phyloP scores from a whole-genome alignment of 2,113 vertebrate species.

The Toxotes chatareus region DNA sequence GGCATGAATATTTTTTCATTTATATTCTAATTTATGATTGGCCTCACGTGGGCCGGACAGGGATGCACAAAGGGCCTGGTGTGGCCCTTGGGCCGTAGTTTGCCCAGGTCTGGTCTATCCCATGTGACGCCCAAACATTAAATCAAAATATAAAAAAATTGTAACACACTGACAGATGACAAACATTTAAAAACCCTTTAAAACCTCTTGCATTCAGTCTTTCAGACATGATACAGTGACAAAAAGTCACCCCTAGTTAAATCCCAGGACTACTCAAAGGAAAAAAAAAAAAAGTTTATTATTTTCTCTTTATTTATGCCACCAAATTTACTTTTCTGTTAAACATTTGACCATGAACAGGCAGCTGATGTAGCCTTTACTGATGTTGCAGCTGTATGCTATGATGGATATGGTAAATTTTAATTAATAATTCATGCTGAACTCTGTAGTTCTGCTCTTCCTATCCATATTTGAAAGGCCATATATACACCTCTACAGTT shows the following conservation, averaged over 20 bases:
- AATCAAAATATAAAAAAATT: background rate
- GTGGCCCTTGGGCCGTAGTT: too few relatives aligned
- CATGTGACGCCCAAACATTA: background rate
- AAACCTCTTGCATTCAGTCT: too few relatives aligned
- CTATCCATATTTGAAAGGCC: background rate
- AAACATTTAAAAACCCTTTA: background rate
- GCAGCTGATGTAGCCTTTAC: background rate
- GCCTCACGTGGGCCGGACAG: too few relatives aligned
- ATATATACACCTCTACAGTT: too few relatives aligned
- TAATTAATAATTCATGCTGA: background rate
- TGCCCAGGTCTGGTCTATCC: too few relatives aligned
- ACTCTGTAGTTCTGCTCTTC: background rate
- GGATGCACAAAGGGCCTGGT: too few relatives aligned
- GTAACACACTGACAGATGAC: background rate
- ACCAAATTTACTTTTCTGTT: background rate
- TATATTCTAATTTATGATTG: too few relatives aligned
- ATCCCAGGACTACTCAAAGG: too few relatives aligned
- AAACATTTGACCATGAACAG: background rate
- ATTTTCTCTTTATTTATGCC: background rate
- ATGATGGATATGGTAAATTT: too few relatives aligned
- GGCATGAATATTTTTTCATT: too few relatives aligned
- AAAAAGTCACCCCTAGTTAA: background rate
- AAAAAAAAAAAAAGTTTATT: background rate
- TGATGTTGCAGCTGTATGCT: background rate
- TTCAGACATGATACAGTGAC: background rate